phyloP scores from a whole-genome alignment of 1,140 invertebrate species.

The Macrosteles quadrilineatus region DNA sequence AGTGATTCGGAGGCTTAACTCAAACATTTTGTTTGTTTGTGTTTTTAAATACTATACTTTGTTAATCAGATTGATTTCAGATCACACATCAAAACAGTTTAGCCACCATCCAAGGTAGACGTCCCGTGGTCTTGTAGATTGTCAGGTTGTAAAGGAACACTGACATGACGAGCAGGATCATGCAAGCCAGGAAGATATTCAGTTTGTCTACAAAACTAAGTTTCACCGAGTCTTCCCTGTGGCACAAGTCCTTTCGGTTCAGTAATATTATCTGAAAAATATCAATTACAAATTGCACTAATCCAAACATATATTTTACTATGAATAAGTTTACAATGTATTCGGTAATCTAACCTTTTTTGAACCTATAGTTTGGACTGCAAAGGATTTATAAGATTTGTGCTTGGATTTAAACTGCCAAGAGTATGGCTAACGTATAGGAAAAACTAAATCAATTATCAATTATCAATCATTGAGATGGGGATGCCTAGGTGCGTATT shows the following conservation, averaged over 20 bases:
- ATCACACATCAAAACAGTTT: conserved; percentile 60
- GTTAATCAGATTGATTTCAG: too few species aligned
- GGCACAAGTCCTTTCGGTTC: conserved; percentile 66
- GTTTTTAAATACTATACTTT: too few species aligned
- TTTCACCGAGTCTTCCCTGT: conserved; percentile 54
- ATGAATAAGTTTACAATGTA: not conserved
- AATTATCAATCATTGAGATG: too few species aligned
- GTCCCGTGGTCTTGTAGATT: conserved; percentile 73
- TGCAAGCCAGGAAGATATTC: conserved; percentile 64
- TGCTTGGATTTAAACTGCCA: too few species aligned
- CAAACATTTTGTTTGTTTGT: too few species aligned
- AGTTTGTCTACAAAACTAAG: conserved; percentile 65
- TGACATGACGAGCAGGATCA: conserved; percentile 69
- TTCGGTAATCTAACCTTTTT: too few species aligned
- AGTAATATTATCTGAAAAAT: conserved; percentile 66
- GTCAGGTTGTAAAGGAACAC: conserved; percentile 82
- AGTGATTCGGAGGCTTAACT: too few species aligned
- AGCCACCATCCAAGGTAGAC: conserved; percentile 76
- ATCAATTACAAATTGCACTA: conserved; percentile 28
- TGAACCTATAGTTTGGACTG: too few species aligned
- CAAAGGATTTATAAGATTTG: too few species aligned
- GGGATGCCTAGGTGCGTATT: too few species aligned
- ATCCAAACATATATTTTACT: not conserved
- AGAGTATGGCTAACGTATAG: too few species aligned
- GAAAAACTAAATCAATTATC: too few species aligned